These are phyloP conservation scores for Hemiprocne comata DNA, from an alignment of 2,113 vertebrate species.

Conservation along the genomic window DNA sequence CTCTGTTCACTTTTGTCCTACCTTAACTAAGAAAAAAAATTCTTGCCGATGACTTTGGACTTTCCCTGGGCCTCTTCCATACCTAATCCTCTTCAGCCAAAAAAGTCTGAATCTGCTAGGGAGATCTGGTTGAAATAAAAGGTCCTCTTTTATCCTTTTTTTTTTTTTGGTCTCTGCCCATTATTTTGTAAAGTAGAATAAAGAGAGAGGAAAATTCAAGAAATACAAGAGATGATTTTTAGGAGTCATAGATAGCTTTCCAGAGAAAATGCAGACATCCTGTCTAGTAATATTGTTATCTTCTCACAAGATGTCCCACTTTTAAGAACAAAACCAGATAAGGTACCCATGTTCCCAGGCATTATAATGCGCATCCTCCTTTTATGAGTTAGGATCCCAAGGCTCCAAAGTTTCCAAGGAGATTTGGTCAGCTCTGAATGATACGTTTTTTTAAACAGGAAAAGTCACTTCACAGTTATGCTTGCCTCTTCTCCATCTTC, in stretches of 20 bases:
- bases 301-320: background rate
- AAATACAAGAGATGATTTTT: background rate
- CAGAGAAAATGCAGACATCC: background rate
- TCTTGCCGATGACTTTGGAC: background rate
- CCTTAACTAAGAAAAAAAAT: background rate
- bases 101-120: background rate
- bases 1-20: background rate
- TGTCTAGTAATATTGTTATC: background rate
- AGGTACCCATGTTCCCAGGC: background rate
- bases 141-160: background rate
- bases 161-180: background rate
- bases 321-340: slow-evolving; percentile 1
- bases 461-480: background rate
- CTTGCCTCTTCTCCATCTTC: background rate
- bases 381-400: background rate
- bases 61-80: background rate
- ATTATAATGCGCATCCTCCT: background rate
- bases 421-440: background rate
- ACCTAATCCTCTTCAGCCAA: background rate
- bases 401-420: background rate
- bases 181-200: background rate
- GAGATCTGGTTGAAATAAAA: background rate
- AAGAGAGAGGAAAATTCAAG: background rate
- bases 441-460: background rate
- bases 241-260: background rate